These are phyloP conservation scores for Heteromormyrus szaboi DNA, from an alignment of 2,797 vertebrate species.

Conservation along the genomic window DNA sequence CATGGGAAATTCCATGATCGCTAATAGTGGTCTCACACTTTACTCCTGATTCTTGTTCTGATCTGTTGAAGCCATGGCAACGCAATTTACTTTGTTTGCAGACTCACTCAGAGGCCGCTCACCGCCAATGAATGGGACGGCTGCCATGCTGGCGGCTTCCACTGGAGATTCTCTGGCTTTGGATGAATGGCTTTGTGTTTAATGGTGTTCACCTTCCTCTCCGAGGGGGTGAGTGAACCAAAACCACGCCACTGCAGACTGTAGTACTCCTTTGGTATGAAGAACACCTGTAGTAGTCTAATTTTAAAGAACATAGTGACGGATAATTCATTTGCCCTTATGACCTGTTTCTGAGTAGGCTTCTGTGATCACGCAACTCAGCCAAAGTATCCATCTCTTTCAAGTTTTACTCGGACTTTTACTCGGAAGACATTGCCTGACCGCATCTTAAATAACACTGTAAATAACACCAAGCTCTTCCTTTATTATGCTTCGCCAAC, in stretches of 20 bases:
- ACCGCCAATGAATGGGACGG: background rate
- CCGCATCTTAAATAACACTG: background rate
- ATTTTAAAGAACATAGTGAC: background rate
- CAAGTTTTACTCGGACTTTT: background rate
- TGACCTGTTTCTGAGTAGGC: background rate
- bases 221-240: background rate
- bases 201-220: background rate
- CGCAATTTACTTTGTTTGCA: background rate
- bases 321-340: background rate
- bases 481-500: background rate
- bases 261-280: background rate
- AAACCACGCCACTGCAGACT: background rate
- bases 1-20: background rate
- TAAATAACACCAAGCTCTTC: background rate
- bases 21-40: background rate
- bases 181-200: background rate
- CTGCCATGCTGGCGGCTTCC: background rate
- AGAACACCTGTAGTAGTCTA: background rate
- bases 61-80: background rate
- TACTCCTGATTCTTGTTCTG: background rate
- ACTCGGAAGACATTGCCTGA: background rate
- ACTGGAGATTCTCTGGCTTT: background rate
- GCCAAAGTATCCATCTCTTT: background rate
- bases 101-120: background rate
- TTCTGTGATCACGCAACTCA: background rate